A percentile compares a stretch with the other conserved stretches of the same genome.
phyloP scores from a whole-genome alignment of 2,797 vertebrate genomes.

The Chelonia mydas region DNA sequence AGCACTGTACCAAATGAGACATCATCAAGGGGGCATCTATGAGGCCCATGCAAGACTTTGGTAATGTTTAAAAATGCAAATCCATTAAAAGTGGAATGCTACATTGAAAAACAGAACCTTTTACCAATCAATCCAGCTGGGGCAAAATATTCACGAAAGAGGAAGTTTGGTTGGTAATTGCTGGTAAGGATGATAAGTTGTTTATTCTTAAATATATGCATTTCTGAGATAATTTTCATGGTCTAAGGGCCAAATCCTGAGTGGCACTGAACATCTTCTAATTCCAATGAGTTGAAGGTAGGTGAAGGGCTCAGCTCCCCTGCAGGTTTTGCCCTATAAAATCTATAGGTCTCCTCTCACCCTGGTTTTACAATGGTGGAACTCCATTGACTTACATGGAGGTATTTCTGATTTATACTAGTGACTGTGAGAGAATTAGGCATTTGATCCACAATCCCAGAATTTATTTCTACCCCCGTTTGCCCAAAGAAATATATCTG shows the following conservation, averaged over 20 bases:
- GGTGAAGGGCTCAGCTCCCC: neutral
- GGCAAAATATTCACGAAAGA: conserved; percentile 33
- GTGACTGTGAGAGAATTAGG: neutral
- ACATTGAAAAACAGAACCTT: neutral
- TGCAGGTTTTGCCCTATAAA: fast-evolving
- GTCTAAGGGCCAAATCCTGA: neutral
- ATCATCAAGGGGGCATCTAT: neutral
- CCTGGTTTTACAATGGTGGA: neutral
- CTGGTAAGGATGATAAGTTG: neutral
- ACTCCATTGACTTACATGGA: neutral
- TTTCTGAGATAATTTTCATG: no score
- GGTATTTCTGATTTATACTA: neutral
- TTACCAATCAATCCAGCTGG: neutral
- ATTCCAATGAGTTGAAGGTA: neutral
- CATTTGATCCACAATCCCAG: neutral
- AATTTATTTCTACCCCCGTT: neutral
- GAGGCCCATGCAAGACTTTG: neutral
- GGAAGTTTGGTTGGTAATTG: neutral
- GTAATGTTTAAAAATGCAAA: conserved; percentile 26
- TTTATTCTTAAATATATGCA: no score
- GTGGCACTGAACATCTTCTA: neutral
- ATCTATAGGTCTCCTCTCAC: fast-evolving
- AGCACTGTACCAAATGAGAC: neutral
- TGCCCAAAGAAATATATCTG: neutral
- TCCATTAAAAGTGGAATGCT: conserved; percentile 1